Conservation (phyloP, 2,888 invertebrate genomes). For the Gortyna flavago region DNA sequence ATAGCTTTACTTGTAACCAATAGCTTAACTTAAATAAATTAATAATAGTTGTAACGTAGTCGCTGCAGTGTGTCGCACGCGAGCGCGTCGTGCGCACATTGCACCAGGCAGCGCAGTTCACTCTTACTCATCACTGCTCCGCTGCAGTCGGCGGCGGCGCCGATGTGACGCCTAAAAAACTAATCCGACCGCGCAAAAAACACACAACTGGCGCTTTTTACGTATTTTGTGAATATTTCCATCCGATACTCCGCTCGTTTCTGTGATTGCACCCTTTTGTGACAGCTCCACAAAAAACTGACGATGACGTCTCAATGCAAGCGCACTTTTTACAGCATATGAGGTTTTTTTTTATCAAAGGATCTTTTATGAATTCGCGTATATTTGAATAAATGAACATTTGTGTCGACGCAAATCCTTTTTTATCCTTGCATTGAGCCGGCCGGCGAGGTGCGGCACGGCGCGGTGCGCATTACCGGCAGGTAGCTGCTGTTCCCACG, state of each 20-base stretch:
- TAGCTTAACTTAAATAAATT: no score
- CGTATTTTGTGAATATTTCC: constrained; percentile 65
- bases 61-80: constrained; percentile 12
- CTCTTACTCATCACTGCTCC: background rate
- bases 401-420: constrained; percentile 72
- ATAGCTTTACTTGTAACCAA: no score
- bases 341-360: constrained; percentile 60
- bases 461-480: constrained; percentile 66
- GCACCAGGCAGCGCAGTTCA: background rate
- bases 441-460: constrained; percentile 52
- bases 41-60: constrained; percentile 3
- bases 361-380: constrained; percentile 66
- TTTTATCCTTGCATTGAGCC: constrained; percentile 66
- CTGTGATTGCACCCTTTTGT: constrained; percentile 77
- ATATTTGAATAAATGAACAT: constrained; percentile 72
- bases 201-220: constrained; percentile 75
- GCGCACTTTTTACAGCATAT: constrained; percentile 53
- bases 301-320: constrained; percentile 80
- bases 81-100: constrained; percentile 6
- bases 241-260: constrained; percentile 65
- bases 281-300: constrained; percentile 63
- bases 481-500: constrained; percentile 65
- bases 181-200: constrained; percentile 73
- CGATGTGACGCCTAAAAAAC: constrained; percentile 52
- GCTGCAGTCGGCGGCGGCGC: background rate